A percentile compares a stretch with the other conserved stretches of the same genome.
Conservation (phyloP, 2,797 vertebrate genomes). For the Sylvilagus floridanus region DNA sequence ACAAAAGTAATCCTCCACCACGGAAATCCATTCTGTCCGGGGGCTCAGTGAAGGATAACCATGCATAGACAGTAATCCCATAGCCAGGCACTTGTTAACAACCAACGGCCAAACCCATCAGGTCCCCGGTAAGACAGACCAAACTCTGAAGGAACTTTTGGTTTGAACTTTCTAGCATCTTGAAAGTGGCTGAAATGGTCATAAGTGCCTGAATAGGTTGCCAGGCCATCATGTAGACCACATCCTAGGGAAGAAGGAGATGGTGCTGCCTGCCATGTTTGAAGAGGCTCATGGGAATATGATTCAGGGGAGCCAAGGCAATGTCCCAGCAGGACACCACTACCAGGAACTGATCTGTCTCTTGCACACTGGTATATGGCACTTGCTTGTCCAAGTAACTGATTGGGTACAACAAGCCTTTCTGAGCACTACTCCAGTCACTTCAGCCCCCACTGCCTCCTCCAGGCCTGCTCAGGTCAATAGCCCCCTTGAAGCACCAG, state of each 20-base stretch:
- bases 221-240: conserved; percentile 99
- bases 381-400: too few relatives aligned
- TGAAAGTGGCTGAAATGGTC: conserved; percentile 97
- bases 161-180: conserved; percentile 97
- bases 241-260: conserved; percentile 99
- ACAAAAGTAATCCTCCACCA: conserved; percentile 95
- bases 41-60: conserved; percentile 97
- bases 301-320: conserved; percentile 96
- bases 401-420: too few relatives aligned
- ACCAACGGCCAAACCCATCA: conserved; percentile 95
- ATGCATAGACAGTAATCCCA: conserved; percentile 97
- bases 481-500: too few relatives aligned
- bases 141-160: conserved; percentile 97
- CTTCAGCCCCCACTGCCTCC: too few relatives aligned
- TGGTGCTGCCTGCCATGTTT: conserved; percentile 99
- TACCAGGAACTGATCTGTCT: too few relatives aligned
- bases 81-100: conserved; percentile 98
- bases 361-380: too few relatives aligned
- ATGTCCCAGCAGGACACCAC: conserved; percentile 94
- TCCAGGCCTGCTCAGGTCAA: too few relatives aligned
- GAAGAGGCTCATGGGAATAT: conserved; percentile 99
- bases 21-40: conserved; percentile 98
- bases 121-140: conserved; percentile 96
- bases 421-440: too few relatives aligned
- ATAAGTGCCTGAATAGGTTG: conserved; percentile 98